Conservation (phyloP, 2,113 vertebrate species). For the Macroglossus sobrinus region DNA sequence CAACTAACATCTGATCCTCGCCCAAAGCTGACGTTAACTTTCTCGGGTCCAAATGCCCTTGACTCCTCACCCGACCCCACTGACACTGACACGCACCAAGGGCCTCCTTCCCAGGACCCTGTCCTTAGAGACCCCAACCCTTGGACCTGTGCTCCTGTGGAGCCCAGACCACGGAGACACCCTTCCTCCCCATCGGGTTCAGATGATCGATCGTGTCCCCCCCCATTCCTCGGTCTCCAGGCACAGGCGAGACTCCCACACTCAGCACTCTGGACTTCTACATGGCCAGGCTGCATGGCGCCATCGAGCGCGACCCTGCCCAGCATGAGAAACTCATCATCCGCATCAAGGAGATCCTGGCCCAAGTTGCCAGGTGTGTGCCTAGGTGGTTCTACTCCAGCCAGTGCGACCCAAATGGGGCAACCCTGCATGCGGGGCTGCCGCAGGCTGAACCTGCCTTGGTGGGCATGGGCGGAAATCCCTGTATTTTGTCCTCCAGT, state of each 20-base stretch:
- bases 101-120: too few relatives aligned
- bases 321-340: constrained; percentile 91
- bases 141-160: not conserved
- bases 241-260: constrained; percentile 94
- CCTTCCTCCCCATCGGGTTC: not conserved
- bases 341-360: constrained; percentile 93
- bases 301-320: constrained; percentile 92
- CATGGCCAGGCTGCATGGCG: constrained; percentile 92
- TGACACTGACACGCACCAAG: not conserved
- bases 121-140: not conserved
- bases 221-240: constrained; percentile 67
- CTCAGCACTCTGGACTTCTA: constrained; percentile 95
- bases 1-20: not conserved
- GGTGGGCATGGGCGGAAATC: not conserved
- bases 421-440: too few relatives aligned
- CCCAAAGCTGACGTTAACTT: not conserved
- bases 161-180: not conserved
- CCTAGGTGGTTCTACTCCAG: not conserved
- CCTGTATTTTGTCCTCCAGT: not conserved
- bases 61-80: not conserved
- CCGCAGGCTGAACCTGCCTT: not conserved
- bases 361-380: constrained; percentile 93
- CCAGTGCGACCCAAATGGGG: not conserved
- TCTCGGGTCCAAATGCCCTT: not conserved
- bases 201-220: not conserved